A percentile compares a stretch with the other conserved stretches of the same genome.
phyloP scores from a whole-genome alignment of 2,888 invertebrate genomes.

The Apoderus coryli region DNA sequence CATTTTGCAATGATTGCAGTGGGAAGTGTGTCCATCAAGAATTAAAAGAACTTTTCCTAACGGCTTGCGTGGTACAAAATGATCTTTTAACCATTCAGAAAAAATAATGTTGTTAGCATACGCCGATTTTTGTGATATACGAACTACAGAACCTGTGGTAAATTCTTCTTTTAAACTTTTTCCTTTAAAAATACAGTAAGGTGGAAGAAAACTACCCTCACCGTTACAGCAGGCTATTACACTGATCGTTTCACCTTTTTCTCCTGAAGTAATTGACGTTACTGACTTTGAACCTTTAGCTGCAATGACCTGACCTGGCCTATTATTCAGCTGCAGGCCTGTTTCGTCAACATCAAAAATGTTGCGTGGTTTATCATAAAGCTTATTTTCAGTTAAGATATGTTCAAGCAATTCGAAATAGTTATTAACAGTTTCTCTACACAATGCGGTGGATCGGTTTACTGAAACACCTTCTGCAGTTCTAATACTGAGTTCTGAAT shows the following conservation, averaged over 20 bases:
- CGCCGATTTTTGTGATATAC: conserved; percentile 18
- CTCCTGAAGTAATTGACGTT: neutral
- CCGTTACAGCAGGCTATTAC: conserved; percentile 1
- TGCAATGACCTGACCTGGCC: conserved; percentile 9
- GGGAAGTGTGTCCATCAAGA: conserved; percentile 16
- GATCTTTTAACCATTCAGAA: conserved; percentile 18
- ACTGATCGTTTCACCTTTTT: conserved; percentile 1
- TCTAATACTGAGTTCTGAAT: no score
- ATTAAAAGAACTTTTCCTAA: conserved; percentile 4
- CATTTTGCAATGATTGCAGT: conserved; percentile 16
- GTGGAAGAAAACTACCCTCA: conserved; percentile 10
- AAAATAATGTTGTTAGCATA: conserved; percentile 15
- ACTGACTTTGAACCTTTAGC: conserved; percentile 10
- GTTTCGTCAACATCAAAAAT: conserved; percentile 1
- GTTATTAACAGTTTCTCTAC: no score
- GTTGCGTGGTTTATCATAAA: conserved; percentile 1
- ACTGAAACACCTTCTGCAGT: no score
- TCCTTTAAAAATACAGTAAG: conserved; percentile 9
- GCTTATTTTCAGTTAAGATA: neutral
- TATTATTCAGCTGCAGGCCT: neutral
- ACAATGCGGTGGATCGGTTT: no score
- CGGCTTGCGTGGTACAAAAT: conserved; percentile 16
- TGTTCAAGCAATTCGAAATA: neutral
- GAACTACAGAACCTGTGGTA: conserved; percentile 13
- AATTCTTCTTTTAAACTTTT: neutral